phyloP scores from a whole-genome alignment of 1,140 invertebrate genomes.

The Venustaconcha ellipsiformis region DNA sequence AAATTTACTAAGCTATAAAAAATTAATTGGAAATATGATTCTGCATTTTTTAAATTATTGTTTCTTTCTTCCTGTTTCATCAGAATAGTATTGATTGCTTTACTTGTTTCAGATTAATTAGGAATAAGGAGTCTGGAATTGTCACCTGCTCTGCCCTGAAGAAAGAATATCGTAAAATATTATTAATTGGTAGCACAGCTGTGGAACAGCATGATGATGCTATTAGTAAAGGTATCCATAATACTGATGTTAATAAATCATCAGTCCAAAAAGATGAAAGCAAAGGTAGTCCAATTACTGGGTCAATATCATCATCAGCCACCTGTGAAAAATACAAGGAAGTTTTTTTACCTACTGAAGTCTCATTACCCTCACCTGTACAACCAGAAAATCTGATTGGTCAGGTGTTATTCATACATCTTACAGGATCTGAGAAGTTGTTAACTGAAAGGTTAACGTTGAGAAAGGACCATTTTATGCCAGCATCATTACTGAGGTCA shows the following conservation, averaged over 20 bases:
- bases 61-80: too few relatives aligned
- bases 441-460: slow-evolving; percentile 28
- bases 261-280: not conserved
- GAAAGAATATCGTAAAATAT: slow-evolving; percentile 41
- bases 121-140: slow-evolving; percentile 29
- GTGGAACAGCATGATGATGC: not conserved
- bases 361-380: too few relatives aligned
- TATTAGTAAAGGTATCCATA: not conserved
- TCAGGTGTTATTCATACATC: slow-evolving; percentile 36
- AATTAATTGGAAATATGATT: too few relatives aligned
- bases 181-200: slow-evolving; percentile 23
- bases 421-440: slow-evolving; percentile 36
- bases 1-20: too few relatives aligned
- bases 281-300: not conserved
- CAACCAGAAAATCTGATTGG: too few relatives aligned
- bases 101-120: slow-evolving; percentile 31
- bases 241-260: not conserved
- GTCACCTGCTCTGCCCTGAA: slow-evolving; percentile 57
- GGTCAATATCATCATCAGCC: too few relatives aligned
- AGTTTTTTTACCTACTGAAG: too few relatives aligned
- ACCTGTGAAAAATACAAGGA: too few relatives aligned
- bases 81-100: not conserved
- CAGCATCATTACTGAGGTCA: slow-evolving; percentile 40
- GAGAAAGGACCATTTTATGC: slow-evolving; percentile 53
- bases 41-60: too few relatives aligned